Base-by-base conservation (phyloP, 2,888 invertebrate species). In the Drosophila algonquin region DNA sequence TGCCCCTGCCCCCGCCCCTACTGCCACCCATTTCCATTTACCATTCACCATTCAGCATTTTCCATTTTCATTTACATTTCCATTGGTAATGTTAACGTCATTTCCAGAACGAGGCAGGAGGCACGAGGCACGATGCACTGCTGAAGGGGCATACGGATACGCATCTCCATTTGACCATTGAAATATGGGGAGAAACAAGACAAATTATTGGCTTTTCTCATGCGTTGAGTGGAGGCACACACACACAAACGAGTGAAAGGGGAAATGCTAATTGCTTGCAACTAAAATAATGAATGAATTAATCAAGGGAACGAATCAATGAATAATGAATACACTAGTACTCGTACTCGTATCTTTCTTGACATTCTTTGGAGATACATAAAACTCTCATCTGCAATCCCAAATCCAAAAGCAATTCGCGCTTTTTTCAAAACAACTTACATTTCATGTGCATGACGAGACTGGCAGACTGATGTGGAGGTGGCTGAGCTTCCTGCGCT, bases 151-250 rank as follows among this genome's bases (percentile, higher is more conserved):
- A 21, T 21, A 3, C 21, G 21, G 21, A 21, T 21, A 3, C 21
- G 21, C 0, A 21, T 21, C 21, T 21, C 21, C 40, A 1, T 2
- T 9, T 50, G 53, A 18, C 72, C 72, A 80, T 67, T 87, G 77
- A 87, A 87, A 84, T 85, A 85, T 84, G 75, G 73, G 7, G n/a
- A 40, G 2, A 12, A 7, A 60, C 51, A 80, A 81, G 79, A 77
- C 79, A 84, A 88, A 87, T 84, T 79, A 87, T 87, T 87, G 87
- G 89, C 79, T 73, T 88, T 88, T 77, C 84, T 76, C 40, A 6
- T 40, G 10, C 10, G 32, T 72, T 79, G 84, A 83, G 79, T 63
- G 71, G 59, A 72, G 71, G 71, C 62, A 70, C 81, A 77, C 80
- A 84, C 27, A 7, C 1, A 7, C 0, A 24, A 83, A 71, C 67